Conservation (phyloP, 1,140 invertebrate species). For the Habropoda laboriosa region DNA sequence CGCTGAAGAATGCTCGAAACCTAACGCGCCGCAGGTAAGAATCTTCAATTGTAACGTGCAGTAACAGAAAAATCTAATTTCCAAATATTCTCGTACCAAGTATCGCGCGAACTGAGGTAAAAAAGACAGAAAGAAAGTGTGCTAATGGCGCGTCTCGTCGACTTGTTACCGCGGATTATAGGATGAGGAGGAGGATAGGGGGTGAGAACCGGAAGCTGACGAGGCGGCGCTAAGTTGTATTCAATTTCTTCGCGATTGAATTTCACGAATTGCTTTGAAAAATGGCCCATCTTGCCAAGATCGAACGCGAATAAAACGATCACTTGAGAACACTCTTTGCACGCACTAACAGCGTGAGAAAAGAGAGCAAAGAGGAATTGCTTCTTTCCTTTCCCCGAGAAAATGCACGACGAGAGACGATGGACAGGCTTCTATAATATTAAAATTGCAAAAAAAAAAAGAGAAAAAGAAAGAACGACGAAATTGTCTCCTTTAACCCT, state of each 20-base stretch:
- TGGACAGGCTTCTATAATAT: slow-evolving; percentile 16
- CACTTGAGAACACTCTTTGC: no score
- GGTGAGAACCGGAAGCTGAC: slow-evolving; percentile 16
- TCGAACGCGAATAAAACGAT: background rate
- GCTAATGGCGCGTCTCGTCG: background rate
- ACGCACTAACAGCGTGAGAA: no score
- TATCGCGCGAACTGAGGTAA: no score
- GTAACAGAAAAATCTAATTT: no score
- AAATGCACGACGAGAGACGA: slow-evolving; percentile 47
- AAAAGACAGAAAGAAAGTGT: background rate
- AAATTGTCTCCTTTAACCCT: background rate
- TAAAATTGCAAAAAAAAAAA: background rate
- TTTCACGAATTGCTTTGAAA: background rate
- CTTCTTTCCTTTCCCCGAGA: background rate
- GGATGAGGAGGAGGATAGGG: slow-evolving; percentile 51
- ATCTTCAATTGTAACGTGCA: background rate
- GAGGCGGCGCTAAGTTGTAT: background rate
- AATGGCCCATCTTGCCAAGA: background rate
- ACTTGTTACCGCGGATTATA: background rate
- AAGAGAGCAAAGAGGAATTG: background rate
- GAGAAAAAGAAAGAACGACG: background rate
- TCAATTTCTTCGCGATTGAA: background rate
- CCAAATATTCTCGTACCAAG: no score
- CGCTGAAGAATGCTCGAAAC: slow-evolving; percentile 27
- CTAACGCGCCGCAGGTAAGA: slow-evolving; percentile 37